Evolutionary conservation across 2,888 invertebrate species (phyloP).

Genomic region (Clunio marinus): DNA sequence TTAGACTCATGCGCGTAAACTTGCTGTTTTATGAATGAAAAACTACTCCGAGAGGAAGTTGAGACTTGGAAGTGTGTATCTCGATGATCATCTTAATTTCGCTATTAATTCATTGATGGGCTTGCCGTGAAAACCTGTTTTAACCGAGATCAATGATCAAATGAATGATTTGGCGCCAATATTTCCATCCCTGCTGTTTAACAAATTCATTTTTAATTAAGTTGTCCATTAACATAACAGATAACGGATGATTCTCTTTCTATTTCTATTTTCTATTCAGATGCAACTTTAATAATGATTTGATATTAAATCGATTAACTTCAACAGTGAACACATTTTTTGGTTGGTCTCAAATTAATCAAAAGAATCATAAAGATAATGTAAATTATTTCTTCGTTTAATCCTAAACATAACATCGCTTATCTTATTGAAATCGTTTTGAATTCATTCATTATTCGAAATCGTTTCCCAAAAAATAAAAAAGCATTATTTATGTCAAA

Average conservation of each 20-base stretch:
- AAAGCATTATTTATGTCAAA: background rate
- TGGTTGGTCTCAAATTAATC: too few relatives aligned
- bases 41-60: background rate
- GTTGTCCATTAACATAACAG: slow-evolving; percentile 36
- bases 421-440: too few relatives aligned
- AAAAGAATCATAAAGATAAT: too few relatives aligned
- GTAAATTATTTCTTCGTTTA: too few relatives aligned
- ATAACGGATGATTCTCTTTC: too few relatives aligned
- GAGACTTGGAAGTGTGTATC: slow-evolving; percentile 33
- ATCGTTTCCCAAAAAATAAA: too few relatives aligned
- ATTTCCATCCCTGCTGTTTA: slow-evolving; percentile 33
- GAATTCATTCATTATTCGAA: too few relatives aligned
- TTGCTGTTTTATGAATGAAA: slow-evolving; percentile 16
- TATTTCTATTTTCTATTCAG: too few relatives aligned
- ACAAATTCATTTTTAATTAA: slow-evolving; percentile 39
- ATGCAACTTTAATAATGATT: too few relatives aligned
- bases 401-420: too few relatives aligned
- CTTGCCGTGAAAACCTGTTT: slow-evolving; percentile 9
- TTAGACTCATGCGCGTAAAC: slow-evolving; percentile 19
- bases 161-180: slow-evolving; percentile 35
- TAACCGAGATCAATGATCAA: slow-evolving; percentile 28
- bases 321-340: too few relatives aligned
- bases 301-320: too few relatives aligned
- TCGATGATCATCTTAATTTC: slow-evolving; percentile 35
- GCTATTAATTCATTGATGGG: slow-evolving; percentile 29